These are phyloP conservation scores for Campaea margaritaria DNA, from an alignment of 2,888 invertebrate genomes.

Conservation along the genomic window DNA sequence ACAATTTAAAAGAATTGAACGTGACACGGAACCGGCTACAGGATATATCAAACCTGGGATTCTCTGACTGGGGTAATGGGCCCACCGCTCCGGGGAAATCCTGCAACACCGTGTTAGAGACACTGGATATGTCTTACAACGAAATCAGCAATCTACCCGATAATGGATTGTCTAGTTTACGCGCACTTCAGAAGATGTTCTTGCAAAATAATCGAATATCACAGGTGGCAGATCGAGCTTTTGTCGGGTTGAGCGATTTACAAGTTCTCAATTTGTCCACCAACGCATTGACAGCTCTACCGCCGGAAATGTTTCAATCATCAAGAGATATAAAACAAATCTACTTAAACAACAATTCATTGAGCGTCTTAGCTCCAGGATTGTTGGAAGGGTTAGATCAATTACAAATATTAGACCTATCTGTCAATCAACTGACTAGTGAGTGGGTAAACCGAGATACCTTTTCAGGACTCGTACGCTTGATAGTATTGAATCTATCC, in stretches of 20 bases:
- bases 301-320: constrained; percentile 91
- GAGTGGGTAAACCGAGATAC: constrained; percentile 92
- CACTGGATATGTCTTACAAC: constrained; percentile 90
- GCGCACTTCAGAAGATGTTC: constrained; percentile 88
- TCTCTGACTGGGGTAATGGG: constrained; percentile 89
- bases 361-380: constrained; percentile 90
- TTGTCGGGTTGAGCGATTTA: constrained; percentile 88
- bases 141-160: constrained; percentile 89
- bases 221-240: constrained; percentile 89
- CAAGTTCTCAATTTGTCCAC: constrained; percentile 91
- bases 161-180: constrained; percentile 88
- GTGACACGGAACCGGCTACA: constrained; percentile 91
- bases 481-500: constrained; percentile 90
- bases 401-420: constrained; percentile 89
- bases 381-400: constrained; percentile 90
- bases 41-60: constrained; percentile 90
- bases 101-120: constrained; percentile 89
- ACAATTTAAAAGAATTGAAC: constrained; percentile 88
- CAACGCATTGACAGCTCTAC: constrained; percentile 91
- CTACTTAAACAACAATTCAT: constrained; percentile 91
- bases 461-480: constrained; percentile 89
- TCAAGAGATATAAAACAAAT: constrained; percentile 90
- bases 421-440: constrained; percentile 90
- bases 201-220: constrained; percentile 91
- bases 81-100: constrained; percentile 88